Base-by-base conservation (phyloP, 2,113 vertebrate genomes). In the Dicaeum eximium region DNA sequence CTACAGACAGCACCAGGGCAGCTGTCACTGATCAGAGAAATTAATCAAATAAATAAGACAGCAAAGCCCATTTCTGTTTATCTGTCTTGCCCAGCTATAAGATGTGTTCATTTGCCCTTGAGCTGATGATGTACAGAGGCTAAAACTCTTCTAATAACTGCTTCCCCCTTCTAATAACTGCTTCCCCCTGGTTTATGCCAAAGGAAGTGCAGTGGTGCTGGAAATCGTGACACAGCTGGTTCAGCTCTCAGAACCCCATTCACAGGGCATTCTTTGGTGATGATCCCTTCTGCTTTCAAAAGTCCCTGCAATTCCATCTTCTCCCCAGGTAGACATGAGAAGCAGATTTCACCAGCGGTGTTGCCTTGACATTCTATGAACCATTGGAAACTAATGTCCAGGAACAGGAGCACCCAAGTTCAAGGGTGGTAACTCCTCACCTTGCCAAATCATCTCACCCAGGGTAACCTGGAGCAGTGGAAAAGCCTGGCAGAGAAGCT, bases 161-260 rank as follows among this genome's bases (percentile, higher is more conserved):
- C 33, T 84, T 67, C 11, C 27, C n/a, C 28, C 8, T 66, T 74
- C 31, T 12, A 51, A 27, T 6, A 71, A 37, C 19, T 11, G 1
- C 33, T 84, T 67, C 11, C 27, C n/a, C 28, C 8, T 66, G 14
- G 3, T 67, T 91, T 71, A 60, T 47, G 13, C 1, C 3, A 48
- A 47, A 66, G 44, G 24, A n/a, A 28, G 3, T 80, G 72, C n/a
- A 71, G 21, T 7, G 54, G 19, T 61, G 53, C 30, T 89, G 70
- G 62, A 65, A 81, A 33, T 37, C 0, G 0, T 51, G 65, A 40
- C 22, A 40, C 2, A 53, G 48, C 7, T 1, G 1, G 15, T 50
- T 24, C 2, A 1, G 15, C 25, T 79, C 5, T 58, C 38, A 40
- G 79, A 58, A 60, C 6, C 42, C 2, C 1, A 6, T 37, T 77